These are phyloP conservation scores for Pseudachorutes palmiensis DNA, from an alignment of 1,140 invertebrate species.

Conservation along the genomic window DNA sequence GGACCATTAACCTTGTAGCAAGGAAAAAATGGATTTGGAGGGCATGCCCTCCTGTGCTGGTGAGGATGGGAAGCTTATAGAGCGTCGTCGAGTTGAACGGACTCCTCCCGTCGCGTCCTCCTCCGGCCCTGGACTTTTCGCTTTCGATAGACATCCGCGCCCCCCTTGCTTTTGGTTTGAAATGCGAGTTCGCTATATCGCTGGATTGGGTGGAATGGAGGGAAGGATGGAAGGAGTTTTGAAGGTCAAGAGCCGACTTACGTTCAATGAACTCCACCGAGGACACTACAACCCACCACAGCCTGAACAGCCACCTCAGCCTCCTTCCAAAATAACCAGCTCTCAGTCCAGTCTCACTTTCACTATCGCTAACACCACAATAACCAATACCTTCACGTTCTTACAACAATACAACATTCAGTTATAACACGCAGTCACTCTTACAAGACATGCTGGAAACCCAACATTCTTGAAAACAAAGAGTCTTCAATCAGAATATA, in stretches of 20 bases:
- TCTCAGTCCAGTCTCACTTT: neutral
- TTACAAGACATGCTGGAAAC: neutral
- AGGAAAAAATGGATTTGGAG: neutral
- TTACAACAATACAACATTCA: neutral
- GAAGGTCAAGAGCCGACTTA: conserved; percentile 10
- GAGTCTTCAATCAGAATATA: too few relatives aligned
- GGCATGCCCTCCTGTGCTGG: neutral
- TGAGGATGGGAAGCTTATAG: neutral
- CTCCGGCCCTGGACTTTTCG: neutral
- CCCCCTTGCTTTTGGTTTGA: too few relatives aligned
- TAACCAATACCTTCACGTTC: neutral
- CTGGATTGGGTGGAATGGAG: too few relatives aligned
- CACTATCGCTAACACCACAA: conserved; percentile 1
- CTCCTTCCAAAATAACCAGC: conserved; percentile 19
- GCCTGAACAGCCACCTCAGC: too few relatives aligned
- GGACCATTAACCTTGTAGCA: neutral
- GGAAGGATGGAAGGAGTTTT: conserved; percentile 3
- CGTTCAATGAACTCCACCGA: conserved; percentile 13
- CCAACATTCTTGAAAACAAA: neutral
- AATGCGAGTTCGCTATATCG: too few relatives aligned
- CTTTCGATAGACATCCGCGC: too few relatives aligned
- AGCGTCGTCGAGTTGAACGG: conserved; percentile 2
- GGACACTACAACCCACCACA: too few relatives aligned
- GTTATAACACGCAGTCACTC: neutral
- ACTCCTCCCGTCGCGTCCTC: neutral